Evolutionary conservation across 2,797 vertebrate species (phyloP), one percentile per base, ranked within the genome.

Genomic region (Tokudaia tokunoshimensis): DNA sequence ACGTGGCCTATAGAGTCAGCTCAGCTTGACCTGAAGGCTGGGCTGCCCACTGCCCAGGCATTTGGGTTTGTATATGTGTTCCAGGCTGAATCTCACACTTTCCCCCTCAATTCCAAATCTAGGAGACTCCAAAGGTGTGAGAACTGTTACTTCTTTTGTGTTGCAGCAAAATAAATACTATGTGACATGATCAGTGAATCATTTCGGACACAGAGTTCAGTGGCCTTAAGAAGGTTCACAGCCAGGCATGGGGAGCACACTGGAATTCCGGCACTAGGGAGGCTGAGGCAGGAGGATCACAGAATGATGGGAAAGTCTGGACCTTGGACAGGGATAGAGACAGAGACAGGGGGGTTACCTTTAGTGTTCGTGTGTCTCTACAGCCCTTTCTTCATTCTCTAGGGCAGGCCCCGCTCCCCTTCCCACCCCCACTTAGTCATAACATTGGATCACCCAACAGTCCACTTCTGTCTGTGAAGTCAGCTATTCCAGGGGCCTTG

Each of bases 361-460:
- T 31, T 26, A 26, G 5, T 10, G 0, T 65, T 26, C 2, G 1
- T 12, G 26, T 20, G 0, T 59, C 34, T 4, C 50, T 14, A 55
- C 12, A 26, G 3, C 34, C 34, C 34, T 86, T 52, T 52, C 61
- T 61, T 67, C 20, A 7, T 72, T 65, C 22, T 9, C 12, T 34
- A 47, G 15, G 44, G 31, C 29, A 79, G 8, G 15, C 20, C 6
- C 57, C 57, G 6, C 14, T 70, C 15, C 31, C 67, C 67, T 8
- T n/a, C 15, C 24, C 26, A 13, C 19, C 34, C 5, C 29, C 9
- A 34, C 20, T 44, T 31, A 67, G 61, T 44, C 2, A 1, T 50
- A 85, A 67, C 4, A 15, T 24, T 31, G 26, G 10, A 19, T 50
- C 61, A 19, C 24, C 24, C 74, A 41, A 15, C 61, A 6, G 5